These are phyloP conservation scores for Synanthedon myopaeformis DNA, from an alignment of 2,888 invertebrate species.

Conservation along the genomic window DNA sequence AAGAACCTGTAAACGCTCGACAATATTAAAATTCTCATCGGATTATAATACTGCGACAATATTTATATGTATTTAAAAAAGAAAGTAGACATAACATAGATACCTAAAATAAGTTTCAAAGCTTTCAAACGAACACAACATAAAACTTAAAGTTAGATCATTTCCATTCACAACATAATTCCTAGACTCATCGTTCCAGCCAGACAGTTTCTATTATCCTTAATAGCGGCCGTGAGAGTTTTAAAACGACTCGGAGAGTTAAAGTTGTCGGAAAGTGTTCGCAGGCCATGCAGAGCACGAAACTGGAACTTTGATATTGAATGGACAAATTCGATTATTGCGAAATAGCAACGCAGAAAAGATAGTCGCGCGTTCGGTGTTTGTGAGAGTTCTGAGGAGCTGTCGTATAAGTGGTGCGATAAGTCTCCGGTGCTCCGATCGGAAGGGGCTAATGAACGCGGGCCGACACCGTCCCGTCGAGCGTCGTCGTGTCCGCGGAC, in stretches of 20 bases:
- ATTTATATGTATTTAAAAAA: no score
- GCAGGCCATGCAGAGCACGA: slow-evolving; percentile 45
- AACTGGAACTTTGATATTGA: slow-evolving; percentile 52
- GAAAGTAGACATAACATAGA: no score
- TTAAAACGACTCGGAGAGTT: slow-evolving; percentile 60
- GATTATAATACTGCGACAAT: no score
- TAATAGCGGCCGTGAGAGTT: slow-evolving; percentile 65
- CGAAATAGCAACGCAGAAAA: slow-evolving; percentile 26
- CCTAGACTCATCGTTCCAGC: slow-evolving; percentile 52
- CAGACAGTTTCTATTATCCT: slow-evolving; percentile 65
- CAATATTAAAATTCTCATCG: no score
- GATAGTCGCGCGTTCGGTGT: slow-evolving; percentile 13
- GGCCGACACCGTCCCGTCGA: slow-evolving; percentile 22
- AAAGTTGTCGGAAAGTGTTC: slow-evolving; percentile 59
- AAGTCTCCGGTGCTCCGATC: slow-evolving; percentile 24
- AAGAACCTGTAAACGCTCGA: no score
- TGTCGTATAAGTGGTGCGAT: slow-evolving; percentile 1
- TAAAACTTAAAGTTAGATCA: slow-evolving; percentile 60
- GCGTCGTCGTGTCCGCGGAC: slow-evolving; percentile 54
- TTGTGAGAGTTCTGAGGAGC: slow-evolving; percentile 2
- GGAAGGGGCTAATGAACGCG: slow-evolving; percentile 49
- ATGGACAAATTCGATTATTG: slow-evolving; percentile 50
- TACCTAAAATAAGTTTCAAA: no score
- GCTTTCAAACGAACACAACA: slow-evolving; percentile 29
- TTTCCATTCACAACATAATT: slow-evolving; percentile 54